Evolutionary conservation across 2,888 invertebrate species (phyloP).

Genomic region (Apotomis turbidana): DNA sequence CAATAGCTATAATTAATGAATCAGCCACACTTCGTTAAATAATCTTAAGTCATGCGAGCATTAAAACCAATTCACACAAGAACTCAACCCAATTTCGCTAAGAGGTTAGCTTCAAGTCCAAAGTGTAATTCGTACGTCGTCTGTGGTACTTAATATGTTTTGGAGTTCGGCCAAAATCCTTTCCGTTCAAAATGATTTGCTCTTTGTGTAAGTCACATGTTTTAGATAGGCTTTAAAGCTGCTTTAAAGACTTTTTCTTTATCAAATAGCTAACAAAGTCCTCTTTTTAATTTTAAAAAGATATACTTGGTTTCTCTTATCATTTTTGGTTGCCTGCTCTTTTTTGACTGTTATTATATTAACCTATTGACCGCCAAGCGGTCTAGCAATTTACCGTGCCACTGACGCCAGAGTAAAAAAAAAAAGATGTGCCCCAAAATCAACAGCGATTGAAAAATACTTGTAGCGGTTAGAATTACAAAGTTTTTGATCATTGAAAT

Average conservation of each 20-base stretch:
- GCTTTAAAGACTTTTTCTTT: neutral
- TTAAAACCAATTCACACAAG: slow-evolving; percentile 14
- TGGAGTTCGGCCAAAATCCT: slow-evolving; percentile 55
- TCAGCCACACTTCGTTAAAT: neutral
- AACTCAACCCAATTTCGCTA: slow-evolving; percentile 53
- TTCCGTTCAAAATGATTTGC: slow-evolving; percentile 35
- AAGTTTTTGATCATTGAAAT: too few species aligned
- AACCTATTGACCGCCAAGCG: too few species aligned
- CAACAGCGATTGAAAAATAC: too few species aligned
- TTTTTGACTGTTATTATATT: too few species aligned
- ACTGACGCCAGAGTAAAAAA: too few species aligned
- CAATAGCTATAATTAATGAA: too few species aligned
- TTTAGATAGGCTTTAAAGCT: neutral
- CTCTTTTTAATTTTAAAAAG: too few species aligned
- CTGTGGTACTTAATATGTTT: slow-evolving; percentile 50
- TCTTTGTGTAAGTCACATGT: slow-evolving; percentile 8
- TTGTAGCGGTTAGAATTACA: too few species aligned
- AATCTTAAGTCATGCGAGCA: neutral
- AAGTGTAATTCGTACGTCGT: slow-evolving; percentile 49
- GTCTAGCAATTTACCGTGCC: too few species aligned
- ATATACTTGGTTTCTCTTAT: too few species aligned
- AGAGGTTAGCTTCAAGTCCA: slow-evolving; percentile 53
- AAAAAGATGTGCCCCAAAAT: too few species aligned
- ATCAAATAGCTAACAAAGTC: neutral
- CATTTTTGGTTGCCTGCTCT: too few species aligned